Base-by-base conservation (phyloP, 2,113 vertebrate species). In the Piprites chloris region DNA sequence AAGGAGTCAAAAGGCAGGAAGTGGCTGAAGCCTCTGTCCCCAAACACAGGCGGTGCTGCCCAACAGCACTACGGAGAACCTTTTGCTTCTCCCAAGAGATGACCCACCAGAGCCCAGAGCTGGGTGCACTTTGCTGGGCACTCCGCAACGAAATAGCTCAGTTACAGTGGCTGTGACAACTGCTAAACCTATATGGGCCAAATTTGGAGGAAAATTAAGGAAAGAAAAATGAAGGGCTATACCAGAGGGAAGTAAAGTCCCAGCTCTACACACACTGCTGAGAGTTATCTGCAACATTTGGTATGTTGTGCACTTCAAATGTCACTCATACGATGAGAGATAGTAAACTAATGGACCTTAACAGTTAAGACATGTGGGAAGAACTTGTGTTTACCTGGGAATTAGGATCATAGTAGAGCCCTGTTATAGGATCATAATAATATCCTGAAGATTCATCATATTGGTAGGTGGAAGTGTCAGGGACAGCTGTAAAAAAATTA, bases 391-490 rank as follows among this genome's bases (percentile, higher is more conserved):
- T 97, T 98, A 99, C 99, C 96, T 99, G 99, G 20, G 99, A 99
- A 96, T 98, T 99, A 69, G 99, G 98, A 95, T 99, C 99, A 91
- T 99, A 99, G 97, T 99, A 99, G 24, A 99, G 98, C 55, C 99
- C 99, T 89, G 99, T 99, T 84, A 98, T 96, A 78, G 99, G 99
- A 97, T 99, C 99, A 76, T 99, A 99, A 91, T 99, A 99, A 96
- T 99, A 99, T 75, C 99, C 99, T 81, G 99, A 99, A 74, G 99
- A 98, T 81, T 99, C 99, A 92, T 99, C 99, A 86, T 99, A 99
- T 56, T 99, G 99, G 96, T 99, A 99, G 32, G 98, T 99, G 75
- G 99, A 99, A 9, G 98, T 99, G 93, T 99, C 99, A 85, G 99
- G 99, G 87, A 97, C 98, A 82, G 96, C 99, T 99, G 97, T 83